These are phyloP conservation scores for Sarcophaga carnaria DNA, from an alignment of 2,888 invertebrate genomes.

Conservation along the genomic window DNA sequence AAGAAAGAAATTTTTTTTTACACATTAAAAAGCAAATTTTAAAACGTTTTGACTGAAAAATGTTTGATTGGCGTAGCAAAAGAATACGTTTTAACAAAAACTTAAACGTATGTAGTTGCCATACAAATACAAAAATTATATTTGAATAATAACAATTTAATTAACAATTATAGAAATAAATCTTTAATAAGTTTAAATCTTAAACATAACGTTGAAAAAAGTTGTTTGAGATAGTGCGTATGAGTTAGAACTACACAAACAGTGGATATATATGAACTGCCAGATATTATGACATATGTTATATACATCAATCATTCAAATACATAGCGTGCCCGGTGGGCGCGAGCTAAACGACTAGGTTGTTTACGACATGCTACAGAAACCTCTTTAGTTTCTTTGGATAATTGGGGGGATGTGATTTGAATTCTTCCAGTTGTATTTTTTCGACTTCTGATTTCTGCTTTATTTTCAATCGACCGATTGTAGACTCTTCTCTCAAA, in stretches of 20 bases:
- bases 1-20: neutral
- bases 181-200: constrained; percentile 16
- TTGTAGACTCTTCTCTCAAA: constrained; percentile 75
- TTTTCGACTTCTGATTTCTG: constrained; percentile 36
- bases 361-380: constrained; percentile 71
- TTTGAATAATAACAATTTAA: constrained; percentile 27
- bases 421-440: constrained; percentile 9
- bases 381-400: constrained; percentile 15
- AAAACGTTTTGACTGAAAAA: neutral
- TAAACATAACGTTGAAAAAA: constrained; percentile 4
- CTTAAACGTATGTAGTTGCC: constrained; percentile 24
- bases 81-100: neutral
- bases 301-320: constrained; percentile 76
- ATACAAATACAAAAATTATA: constrained; percentile 15
- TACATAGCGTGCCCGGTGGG: constrained; percentile 75
- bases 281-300: constrained; percentile 34
- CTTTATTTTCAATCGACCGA: constrained; percentile 40
- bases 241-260: neutral
- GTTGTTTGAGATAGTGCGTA: neutral
- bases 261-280: constrained; percentile 6
- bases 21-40: neutral
- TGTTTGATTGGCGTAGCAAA: neutral
- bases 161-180: constrained; percentile 52
- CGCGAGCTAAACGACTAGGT: constrained; percentile 75
- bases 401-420: constrained; percentile 38